Evolutionary conservation across 2,888 invertebrate genomes (phyloP), one percentile per base, ranked within the genome.

Genomic region (Cantharis lateralis): DNA sequence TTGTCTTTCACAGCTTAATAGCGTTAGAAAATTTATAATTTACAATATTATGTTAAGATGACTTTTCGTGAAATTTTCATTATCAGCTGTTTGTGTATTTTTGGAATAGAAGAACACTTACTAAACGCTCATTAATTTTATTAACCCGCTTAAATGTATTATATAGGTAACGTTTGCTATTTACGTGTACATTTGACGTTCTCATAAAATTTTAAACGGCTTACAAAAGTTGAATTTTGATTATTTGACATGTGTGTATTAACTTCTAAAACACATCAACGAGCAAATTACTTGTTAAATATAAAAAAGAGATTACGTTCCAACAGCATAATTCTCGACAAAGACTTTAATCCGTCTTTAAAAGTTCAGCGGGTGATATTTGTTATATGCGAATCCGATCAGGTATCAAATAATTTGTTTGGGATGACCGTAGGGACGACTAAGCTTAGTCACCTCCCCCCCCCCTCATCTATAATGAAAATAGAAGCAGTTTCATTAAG

Each of bases 401-500:
- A 77, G 79, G 79, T 79, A 79, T 76, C 74, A 68, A 72, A 77
- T 75, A 79, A 78, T 79, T 78, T 78, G 78, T 79, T 74, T 78
- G 72, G 71, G 72, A 73, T 71, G 75, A 62, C 68, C 78, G 70
- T 74, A 75, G 76, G 80, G 80, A 78, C 74, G 75, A 80, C 70
- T 75, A 74, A 74, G 79, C 72, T 68, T 71, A 76, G 76, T 72
- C 48, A n/a, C 48, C 48, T 78, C 70, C 72, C 72, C 71, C 64
- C 71, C 78, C 78, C 75, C 75, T 72, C 72, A 77, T 71, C 73
- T 70, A 75, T 79, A 80, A 80, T 79, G 79, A 75, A 72, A 82
- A 82, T 80, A 77, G 80, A 78, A 82, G 81, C 80, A 80, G 80
- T 76, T 82, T 81, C 82, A 82, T 82, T 82, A 82, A 79, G 72